These are phyloP conservation scores for Oncorhynchus tshawytscha DNA, from an alignment of 2,113 vertebrate genomes.

Conservation along the genomic window DNA sequence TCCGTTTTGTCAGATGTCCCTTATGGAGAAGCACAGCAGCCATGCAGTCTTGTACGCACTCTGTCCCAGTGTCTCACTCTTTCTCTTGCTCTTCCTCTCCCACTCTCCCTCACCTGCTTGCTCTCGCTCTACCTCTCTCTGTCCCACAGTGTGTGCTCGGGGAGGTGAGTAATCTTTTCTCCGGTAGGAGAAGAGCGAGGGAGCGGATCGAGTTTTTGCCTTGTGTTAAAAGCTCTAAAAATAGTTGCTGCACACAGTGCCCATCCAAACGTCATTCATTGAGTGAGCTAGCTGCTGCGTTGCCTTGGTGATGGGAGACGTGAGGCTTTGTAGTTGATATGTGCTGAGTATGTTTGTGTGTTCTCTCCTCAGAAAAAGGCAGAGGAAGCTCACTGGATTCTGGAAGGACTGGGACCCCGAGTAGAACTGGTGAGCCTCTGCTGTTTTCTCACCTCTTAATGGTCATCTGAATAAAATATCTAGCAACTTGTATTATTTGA, in stretches of 20 bases:
- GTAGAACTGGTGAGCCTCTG: constrained; percentile 91
- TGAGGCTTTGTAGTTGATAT: constrained; percentile 46
- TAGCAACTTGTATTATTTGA: too few relatives aligned
- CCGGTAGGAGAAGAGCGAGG: constrained; percentile 22
- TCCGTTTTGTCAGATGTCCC: constrained; percentile 48
- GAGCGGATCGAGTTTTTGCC: constrained; percentile 14
- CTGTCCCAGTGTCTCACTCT: constrained; percentile 9
- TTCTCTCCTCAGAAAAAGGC: constrained; percentile 88
- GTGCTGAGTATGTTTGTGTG: constrained; percentile 54
- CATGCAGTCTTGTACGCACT: neutral
- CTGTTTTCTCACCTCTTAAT: neutral
- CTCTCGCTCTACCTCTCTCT: constrained; percentile 3
- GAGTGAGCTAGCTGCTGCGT: constrained; percentile 49
- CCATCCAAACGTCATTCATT: constrained; percentile 36
- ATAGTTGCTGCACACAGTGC: constrained; percentile 47
- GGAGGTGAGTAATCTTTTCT: constrained; percentile 55
- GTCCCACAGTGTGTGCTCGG: constrained; percentile 24
- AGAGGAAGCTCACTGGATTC: constrained; percentile 92
- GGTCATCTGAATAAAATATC: too few relatives aligned
- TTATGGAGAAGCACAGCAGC: constrained; percentile 45
- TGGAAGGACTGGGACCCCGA: constrained; percentile 93
- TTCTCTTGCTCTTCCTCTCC: constrained; percentile 8
- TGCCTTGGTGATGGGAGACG: constrained; percentile 70
- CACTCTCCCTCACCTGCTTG: constrained; percentile 32
- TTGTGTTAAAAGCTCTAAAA: constrained; percentile 64